These are phyloP conservation scores for Aldrovandia affinis DNA, from an alignment of 2,797 vertebrate genomes.

Conservation along the genomic window DNA sequence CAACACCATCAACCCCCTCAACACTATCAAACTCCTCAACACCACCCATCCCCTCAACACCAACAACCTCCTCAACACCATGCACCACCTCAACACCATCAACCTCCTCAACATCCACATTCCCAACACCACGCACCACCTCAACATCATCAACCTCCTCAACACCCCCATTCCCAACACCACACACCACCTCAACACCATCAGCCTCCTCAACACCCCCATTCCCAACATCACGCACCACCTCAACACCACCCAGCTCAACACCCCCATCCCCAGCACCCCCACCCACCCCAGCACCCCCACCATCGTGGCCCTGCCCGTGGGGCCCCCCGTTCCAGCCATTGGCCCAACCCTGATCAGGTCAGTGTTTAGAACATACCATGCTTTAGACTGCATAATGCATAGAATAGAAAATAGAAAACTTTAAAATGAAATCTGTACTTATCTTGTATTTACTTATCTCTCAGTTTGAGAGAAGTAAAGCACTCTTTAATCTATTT, in stretches of 20 bases:
- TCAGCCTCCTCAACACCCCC: conserved; percentile 56
- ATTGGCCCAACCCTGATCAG: conserved; percentile 93
- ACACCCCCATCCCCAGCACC: conserved; percentile 60
- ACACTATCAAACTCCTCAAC: conserved; percentile 69
- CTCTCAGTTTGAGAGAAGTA: no score
- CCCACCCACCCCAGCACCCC: conserved; percentile 60
- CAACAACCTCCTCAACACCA: conserved; percentile 52
- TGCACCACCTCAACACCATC: conserved; percentile 70
- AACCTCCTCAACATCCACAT: conserved; percentile 60
- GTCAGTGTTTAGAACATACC: conserved; percentile 63
- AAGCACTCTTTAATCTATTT: no score
- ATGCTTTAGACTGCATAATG: background rate
- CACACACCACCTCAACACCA: conserved; percentile 74
- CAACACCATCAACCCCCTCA: conserved; percentile 79
- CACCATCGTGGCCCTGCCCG: conserved; percentile 70
- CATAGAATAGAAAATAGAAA: background rate
- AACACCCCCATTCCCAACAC: conserved; percentile 52
- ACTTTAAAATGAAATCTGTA: no score
- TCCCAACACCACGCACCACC: conserved; percentile 42
- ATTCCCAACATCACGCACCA: conserved; percentile 28
- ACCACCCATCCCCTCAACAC: conserved; percentile 58
- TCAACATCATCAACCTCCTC: conserved; percentile 42
- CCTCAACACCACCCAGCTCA: conserved; percentile 32
- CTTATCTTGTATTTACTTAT: no score
- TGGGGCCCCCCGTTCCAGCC: conserved; percentile 73